Evolutionary conservation across 1,140 invertebrate species (phyloP).

Genomic region (Caenorhabditis brenneri): DNA sequence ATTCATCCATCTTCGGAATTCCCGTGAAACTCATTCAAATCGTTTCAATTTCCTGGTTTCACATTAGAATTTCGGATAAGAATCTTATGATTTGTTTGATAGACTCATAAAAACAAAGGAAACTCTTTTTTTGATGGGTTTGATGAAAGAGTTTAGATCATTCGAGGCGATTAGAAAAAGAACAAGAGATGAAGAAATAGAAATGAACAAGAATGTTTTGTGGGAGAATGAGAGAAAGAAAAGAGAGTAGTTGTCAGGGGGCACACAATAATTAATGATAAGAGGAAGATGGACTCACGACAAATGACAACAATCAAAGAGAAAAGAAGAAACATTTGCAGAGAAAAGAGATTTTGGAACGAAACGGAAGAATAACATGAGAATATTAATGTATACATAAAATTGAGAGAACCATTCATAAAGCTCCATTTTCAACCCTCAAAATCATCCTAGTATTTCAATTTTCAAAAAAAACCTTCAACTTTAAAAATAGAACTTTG

Average conservation of each 20-base stretch:
- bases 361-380: too few species aligned
- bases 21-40: neutral
- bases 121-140: neutral
- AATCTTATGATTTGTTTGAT: neutral
- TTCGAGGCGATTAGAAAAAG: neutral
- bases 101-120: neutral
- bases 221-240: neutral
- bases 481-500: too few species aligned
- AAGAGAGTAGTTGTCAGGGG: neutral
- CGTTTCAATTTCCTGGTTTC: neutral
- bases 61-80: neutral
- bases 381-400: too few species aligned
- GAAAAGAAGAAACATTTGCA: too few species aligned
- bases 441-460: too few species aligned
- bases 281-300: constrained; percentile 3
- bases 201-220: neutral
- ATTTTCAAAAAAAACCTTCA: too few species aligned
- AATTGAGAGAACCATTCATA: too few species aligned
- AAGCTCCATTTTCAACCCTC: too few species aligned
- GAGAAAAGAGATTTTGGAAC: too few species aligned
- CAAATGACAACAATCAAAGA: neutral
- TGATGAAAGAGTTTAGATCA: neutral
- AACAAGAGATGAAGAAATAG: neutral
- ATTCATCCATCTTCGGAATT: neutral
- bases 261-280: constrained; percentile 6